Evolutionary conservation across 2,797 vertebrate genomes (phyloP).

Genomic region (Pangasius macronema): DNA sequence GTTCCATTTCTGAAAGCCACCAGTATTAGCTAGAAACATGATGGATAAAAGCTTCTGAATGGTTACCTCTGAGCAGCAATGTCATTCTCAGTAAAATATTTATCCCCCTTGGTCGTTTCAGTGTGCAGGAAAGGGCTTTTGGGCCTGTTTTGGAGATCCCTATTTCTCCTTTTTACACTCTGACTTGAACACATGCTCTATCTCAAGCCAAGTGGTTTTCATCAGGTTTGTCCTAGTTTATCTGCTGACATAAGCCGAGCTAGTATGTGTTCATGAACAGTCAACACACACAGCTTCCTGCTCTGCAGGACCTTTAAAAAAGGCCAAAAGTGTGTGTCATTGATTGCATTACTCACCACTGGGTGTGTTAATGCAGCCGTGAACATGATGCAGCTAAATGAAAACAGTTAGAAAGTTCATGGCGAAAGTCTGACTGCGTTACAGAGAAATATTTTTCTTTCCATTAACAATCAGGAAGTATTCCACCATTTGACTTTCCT

Average conservation of each 20-base stretch:
- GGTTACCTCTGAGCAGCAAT: slow-evolving; percentile 18
- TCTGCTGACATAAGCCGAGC: slow-evolving; percentile 52
- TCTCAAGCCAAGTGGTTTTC: slow-evolving; percentile 15
- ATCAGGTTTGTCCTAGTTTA: slow-evolving; percentile 48
- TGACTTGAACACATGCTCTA: neutral
- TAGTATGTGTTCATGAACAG: neutral
- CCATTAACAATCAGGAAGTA: neutral
- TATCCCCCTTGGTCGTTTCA: slow-evolving; percentile 33
- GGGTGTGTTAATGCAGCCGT: neutral
- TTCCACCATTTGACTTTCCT: neutral
- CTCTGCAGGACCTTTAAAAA: neutral
- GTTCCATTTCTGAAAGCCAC: slow-evolving; percentile 23
- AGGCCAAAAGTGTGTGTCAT: neutral
- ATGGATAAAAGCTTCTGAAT: slow-evolving; percentile 41
- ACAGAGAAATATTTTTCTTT: neutral
- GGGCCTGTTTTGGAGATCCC: neutral
- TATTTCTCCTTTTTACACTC: neutral
- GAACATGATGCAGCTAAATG: neutral
- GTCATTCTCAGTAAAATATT: slow-evolving; percentile 40
- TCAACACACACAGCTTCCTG: neutral
- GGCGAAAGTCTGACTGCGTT: neutral
- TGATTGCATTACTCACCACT: slow-evolving; percentile 7
- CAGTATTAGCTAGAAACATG: slow-evolving; percentile 35
- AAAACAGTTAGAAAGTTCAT: neutral
- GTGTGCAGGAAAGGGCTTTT: neutral